Conservation (phyloP, 1,140 invertebrate species). For the Teleogryllus occipitalis region DNA sequence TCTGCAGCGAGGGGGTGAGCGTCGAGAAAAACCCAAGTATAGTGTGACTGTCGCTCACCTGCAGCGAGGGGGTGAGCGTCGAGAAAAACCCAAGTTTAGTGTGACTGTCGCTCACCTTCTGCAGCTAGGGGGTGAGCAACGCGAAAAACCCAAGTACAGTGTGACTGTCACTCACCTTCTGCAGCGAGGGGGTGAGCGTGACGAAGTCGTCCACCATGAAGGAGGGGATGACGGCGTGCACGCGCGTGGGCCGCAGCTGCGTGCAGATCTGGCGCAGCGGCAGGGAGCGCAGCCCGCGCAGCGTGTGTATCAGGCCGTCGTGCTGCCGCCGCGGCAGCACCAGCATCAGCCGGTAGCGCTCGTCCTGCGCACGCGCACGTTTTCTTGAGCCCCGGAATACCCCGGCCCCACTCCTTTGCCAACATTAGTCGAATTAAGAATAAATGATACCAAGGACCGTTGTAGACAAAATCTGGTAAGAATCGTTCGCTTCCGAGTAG, state of each 20-base stretch:
- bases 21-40: too few species aligned
- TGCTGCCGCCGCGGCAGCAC: conserved; percentile 40
- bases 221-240: conserved; percentile 64
- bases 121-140: conserved; percentile 63
- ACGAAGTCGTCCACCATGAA: conserved; percentile 69
- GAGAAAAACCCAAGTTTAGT: too few species aligned
- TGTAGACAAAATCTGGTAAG: too few species aligned
- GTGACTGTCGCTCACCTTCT: conserved; percentile 30
- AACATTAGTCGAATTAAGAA: too few species aligned
- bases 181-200: conserved; percentile 62
- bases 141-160: too few species aligned
- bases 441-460: too few species aligned
- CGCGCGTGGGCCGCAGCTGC: conserved; percentile 54
- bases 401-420: too few species aligned
- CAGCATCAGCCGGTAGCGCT: conserved; percentile 43
- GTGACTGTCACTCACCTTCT: conserved; percentile 49
- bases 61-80: too few species aligned
- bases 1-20: too few species aligned
- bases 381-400: too few species aligned
- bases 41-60: too few species aligned
- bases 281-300: conserved; percentile 36
- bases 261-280: conserved; percentile 52
- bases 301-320: conserved; percentile 37
- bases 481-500: too few species aligned
- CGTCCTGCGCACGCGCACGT: conserved; percentile 34